These are phyloP conservation scores for Drosophila borborema DNA, from an alignment of 2,888 invertebrate genomes.

Conservation along the genomic window DNA sequence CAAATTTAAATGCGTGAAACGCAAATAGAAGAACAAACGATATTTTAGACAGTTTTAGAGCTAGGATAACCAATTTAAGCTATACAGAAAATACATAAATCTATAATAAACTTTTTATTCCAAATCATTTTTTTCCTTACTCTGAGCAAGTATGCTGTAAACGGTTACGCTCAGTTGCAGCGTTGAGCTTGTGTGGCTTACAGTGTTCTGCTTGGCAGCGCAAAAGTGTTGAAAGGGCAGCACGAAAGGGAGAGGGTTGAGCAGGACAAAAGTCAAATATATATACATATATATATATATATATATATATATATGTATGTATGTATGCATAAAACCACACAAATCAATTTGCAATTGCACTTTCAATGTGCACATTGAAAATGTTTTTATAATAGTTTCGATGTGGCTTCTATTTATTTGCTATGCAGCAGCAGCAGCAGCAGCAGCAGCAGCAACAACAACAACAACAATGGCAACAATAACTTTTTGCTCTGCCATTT, in stretches of 20 bases:
- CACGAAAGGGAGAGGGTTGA: not conserved
- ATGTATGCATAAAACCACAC: conserved; percentile 61
- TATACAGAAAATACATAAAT: not conserved
- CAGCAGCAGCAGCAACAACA: conserved; percentile 17
- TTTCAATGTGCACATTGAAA: conserved; percentile 57
- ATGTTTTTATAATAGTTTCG: conserved; percentile 65
- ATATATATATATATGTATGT: not conserved
- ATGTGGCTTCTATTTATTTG: conserved; percentile 70
- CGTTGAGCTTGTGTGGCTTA: not conserved
- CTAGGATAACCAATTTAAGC: too few relatives aligned
- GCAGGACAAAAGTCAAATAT: conserved; percentile 11
- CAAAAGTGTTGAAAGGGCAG: not conserved
- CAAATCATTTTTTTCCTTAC: not conserved
- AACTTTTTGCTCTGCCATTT: conserved; percentile 24
- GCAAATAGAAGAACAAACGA: too few relatives aligned
- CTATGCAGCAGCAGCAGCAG: conserved; percentile 27
- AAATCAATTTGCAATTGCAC: conserved; percentile 73
- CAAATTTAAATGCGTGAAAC: not conserved
- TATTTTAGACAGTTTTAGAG: too few relatives aligned
- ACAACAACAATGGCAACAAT: not conserved
- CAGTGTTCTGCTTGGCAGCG: conserved; percentile 19
- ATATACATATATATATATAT: too few relatives aligned
- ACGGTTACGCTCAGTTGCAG: not conserved
- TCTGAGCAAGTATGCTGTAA: not conserved
- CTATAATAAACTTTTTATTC: not conserved